Base-by-base conservation (phyloP, 2,113 vertebrate genomes). In the Dasyornis broadbenti region DNA sequence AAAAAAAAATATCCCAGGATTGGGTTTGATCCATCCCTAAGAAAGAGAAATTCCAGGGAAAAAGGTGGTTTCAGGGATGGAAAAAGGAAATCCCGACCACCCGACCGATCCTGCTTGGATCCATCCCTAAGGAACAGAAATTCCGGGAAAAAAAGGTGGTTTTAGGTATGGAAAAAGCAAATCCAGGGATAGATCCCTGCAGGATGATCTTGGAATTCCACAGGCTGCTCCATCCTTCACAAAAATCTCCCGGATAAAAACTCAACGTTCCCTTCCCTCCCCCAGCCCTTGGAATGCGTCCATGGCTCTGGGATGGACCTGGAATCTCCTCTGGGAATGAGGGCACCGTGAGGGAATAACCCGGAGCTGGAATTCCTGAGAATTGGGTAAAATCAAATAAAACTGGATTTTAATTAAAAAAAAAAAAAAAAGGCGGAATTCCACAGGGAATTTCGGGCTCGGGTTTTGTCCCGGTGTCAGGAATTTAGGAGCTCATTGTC, bases 331-430 rank as follows among this genome's bases (percentile, higher is more conserved):
- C 54, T 15, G 45, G 69, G 40, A 49, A 6, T 0, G 7, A 88
- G 52, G 21, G 19, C 24, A 60, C 61, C 1, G 0, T 3, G 37
- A 60, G 65, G 31, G 45, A 28, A 40, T 18, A 11, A 22, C 24
- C 3, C 4, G 30, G 64, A 59, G 28, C 5, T 0, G 1, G 18
- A 7, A 9, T 7, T 53, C 26, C 33, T 23, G 68, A 50, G 66
- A 56, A 45, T 2, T 26, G 16, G 5, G 26, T 10, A 30, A 57
- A 75, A 24, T 19, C 22, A n/a, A 35, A 15, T 60, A 26, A 42
- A 16, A 10, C 11, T 49, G 47, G 47, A 24, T 26, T 26, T n/a
- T n/a, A n/a, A n/a, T n/a, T n/a, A n/a, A n/a, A 27, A 65, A 30
- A 14, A 16, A 13, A 15, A 28, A 19, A 2, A 9, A 23, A 35